These are phyloP conservation scores for Erinaceus europaeus DNA, from an alignment of 2,113 vertebrate species.

Conservation along the genomic window DNA sequence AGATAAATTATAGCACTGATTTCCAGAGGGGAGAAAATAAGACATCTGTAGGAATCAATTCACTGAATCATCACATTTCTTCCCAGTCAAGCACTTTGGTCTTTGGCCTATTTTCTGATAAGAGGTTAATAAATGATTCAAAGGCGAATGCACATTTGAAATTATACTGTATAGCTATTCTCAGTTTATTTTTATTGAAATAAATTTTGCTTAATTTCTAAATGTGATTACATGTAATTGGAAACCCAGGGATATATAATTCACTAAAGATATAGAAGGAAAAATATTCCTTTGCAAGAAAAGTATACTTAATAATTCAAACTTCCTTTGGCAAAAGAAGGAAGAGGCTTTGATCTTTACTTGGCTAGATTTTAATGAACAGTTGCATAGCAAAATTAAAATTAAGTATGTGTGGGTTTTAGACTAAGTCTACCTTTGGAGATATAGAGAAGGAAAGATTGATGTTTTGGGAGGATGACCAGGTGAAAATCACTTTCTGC, in stretches of 20 bases:
- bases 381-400: conserved; percentile 30
- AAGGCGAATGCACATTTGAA: conserved; percentile 55
- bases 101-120: conserved; percentile 76
- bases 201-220: conserved; percentile 52
- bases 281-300: conserved; percentile 14
- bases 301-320: conserved; percentile 24
- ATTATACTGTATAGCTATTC: conserved; percentile 8
- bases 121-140: conserved; percentile 70
- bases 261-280: neutral
- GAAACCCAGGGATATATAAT: conserved; percentile 21
- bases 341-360: conserved; percentile 35
- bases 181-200: conserved; percentile 46
- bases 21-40: conserved; percentile 46
- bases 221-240: neutral
- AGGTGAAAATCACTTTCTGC: neutral
- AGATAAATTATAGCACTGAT: neutral
- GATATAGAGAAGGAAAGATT: conserved; percentile 9
- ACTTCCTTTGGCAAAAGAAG: conserved; percentile 15
- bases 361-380: conserved; percentile 36
- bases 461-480: conserved; percentile 20
- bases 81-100: conserved; percentile 71
- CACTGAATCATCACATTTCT: conserved; percentile 80
- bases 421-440: conserved; percentile 46
- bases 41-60: conserved; percentile 73
- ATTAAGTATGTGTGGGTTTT: conserved; percentile 54